phyloP scores from a whole-genome alignment of 2,797 vertebrate species.

The Pachyuromys duprasi region DNA sequence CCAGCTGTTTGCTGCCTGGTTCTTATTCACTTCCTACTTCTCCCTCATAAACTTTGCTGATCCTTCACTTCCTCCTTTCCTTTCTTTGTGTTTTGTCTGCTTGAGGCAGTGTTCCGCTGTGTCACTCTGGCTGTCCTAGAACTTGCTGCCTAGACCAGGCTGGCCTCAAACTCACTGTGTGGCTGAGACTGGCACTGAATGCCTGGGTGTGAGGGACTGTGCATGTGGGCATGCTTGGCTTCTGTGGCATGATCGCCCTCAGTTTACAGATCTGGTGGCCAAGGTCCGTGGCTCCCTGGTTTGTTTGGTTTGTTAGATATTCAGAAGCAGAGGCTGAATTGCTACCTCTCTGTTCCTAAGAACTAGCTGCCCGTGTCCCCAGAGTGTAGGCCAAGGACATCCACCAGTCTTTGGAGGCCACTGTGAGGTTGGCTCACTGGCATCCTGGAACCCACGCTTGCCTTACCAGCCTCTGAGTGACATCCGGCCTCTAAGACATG shows the following conservation, averaged over 20 bases:
- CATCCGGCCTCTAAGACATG: too few species aligned
- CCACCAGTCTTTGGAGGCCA: not conserved
- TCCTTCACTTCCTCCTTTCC: not conserved
- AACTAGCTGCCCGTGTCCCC: not conserved
- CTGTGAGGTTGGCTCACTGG: not conserved
- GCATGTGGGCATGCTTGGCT: too few species aligned
- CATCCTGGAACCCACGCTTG: not conserved
- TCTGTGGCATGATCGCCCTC: not conserved
- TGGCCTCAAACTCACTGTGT: not conserved
- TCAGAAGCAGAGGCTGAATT: not conserved
- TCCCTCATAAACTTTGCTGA: not conserved
- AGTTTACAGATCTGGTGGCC: not conserved
- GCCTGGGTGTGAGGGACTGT: not conserved
- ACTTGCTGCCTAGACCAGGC: not conserved
- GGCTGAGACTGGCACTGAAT: not conserved
- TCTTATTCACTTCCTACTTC: not conserved
- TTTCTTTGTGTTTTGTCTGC: not conserved
- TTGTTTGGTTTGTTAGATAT: not conserved
- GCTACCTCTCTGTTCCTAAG: not conserved
- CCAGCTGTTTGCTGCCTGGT: too few species aligned
- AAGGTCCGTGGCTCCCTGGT: not conserved
- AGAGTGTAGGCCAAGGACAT: too few species aligned
- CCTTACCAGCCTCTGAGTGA: not conserved
- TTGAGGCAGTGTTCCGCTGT: not conserved
- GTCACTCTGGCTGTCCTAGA: not conserved